These are phyloP conservation scores for Sapayoa aenigma DNA, from an alignment of 2,113 vertebrate species.

Conservation along the genomic window DNA sequence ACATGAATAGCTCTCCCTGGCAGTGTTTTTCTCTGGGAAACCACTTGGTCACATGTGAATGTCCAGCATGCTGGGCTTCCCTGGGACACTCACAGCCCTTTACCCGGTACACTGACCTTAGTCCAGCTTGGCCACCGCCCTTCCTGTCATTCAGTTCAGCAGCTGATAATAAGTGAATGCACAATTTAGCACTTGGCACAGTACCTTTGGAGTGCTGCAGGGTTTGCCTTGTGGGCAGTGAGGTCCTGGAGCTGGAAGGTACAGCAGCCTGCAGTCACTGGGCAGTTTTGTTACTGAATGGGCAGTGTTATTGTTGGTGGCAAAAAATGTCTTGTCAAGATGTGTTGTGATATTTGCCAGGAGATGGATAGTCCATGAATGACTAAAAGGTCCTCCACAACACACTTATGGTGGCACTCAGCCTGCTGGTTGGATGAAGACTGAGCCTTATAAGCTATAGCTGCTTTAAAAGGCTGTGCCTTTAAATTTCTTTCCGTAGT, in stretches of 20 bases:
- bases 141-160: constrained; percentile 22
- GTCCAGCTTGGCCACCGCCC: background rate
- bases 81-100: background rate
- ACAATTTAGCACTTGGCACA: background rate
- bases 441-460: background rate
- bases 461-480: background rate
- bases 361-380: background rate
- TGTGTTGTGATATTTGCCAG: background rate
- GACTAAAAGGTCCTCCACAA: background rate
- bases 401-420: background rate
- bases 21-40: background rate
- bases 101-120: background rate
- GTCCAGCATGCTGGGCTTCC: background rate
- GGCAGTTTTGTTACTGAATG: background rate
- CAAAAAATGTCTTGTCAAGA: background rate
- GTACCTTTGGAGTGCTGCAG: background rate
- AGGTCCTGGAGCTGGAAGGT: background rate
- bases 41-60: background rate
- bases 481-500: background rate
- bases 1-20: background rate
- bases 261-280: background rate
- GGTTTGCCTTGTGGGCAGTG: background rate
- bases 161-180: background rate
- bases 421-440: background rate
- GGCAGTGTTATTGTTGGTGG: background rate